phyloP scores from a whole-genome alignment of 2,797 vertebrate genomes.

The Paratrypauchen microcephalus region DNA sequence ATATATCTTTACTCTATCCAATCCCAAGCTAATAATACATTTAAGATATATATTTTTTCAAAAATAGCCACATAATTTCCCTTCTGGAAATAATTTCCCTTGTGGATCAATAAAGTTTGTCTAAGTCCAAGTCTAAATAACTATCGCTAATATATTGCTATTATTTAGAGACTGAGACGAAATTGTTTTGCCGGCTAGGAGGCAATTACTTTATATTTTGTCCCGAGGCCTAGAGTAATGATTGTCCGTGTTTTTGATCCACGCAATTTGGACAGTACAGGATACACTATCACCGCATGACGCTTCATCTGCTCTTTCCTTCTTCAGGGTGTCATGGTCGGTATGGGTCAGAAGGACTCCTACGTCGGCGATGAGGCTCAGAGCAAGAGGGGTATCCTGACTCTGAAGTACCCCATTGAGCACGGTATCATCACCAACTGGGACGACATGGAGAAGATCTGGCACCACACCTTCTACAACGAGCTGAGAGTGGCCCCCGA shows the following conservation, averaged over 20 bases:
- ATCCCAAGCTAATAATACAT: neutral
- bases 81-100: no score
- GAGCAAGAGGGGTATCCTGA: conserved; percentile 86
- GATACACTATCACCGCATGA: conserved; percentile 24
- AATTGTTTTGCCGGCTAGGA: neutral
- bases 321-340: conserved; percentile 82
- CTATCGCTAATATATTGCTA: neutral
- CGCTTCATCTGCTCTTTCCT: conserved; percentile 25
- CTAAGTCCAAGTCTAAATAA: neutral
- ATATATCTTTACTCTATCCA: neutral
- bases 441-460: conserved; percentile 89
- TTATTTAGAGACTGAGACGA: neutral
- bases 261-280: neutral
- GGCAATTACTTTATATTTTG: neutral
- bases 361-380: conserved; percentile 84
- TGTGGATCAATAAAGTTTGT: no score
- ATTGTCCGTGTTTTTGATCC: neutral
- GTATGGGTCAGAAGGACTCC: conserved; percentile 87
- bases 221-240: neutral
- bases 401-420: conserved; percentile 84
- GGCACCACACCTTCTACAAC: conserved; percentile 86
- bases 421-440: conserved; percentile 86
- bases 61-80: no score
- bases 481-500: conserved; percentile 84
- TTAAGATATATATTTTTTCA: neutral